These are phyloP conservation scores for Diprion similis DNA, from an alignment of 1,140 invertebrate species.

Conservation along the genomic window DNA sequence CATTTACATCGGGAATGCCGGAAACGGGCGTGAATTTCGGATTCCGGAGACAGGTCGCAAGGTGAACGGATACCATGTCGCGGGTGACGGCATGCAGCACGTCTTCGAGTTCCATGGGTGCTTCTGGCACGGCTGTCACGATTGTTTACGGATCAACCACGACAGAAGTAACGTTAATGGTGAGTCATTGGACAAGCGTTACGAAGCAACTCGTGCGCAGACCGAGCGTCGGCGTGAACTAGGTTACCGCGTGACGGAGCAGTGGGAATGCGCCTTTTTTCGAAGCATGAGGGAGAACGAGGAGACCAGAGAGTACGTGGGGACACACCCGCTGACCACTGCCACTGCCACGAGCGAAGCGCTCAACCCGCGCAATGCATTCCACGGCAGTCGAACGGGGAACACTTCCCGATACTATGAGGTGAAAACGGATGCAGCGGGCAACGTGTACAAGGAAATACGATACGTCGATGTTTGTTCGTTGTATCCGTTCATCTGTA, in stretches of 20 bases:
- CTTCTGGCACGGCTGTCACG: constrained; percentile 29
- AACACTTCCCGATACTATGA: no score
- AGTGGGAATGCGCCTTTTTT: constrained; percentile 37
- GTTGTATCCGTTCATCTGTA: no score
- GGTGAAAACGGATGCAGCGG: no score
- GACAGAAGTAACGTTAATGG: constrained; percentile 14
- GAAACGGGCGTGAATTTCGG: no score
- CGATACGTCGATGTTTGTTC: no score
- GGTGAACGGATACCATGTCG: background rate
- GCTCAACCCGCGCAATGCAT: no score
- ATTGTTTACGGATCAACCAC: constrained; percentile 8
- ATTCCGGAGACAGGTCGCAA: no score
- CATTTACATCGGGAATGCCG: no score
- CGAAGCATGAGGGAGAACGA: constrained; percentile 12
- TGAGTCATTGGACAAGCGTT: background rate
- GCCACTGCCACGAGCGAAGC: no score
- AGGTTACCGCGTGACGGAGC: constrained; percentile 48
- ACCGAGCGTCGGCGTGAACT: constrained; percentile 30
- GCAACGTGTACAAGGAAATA: no score
- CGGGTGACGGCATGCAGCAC: background rate
- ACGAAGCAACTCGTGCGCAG: constrained; percentile 9
- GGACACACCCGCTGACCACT: constrained; percentile 43
- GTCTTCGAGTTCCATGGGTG: constrained; percentile 33
- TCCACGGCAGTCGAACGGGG: no score
- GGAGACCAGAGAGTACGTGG: constrained; percentile 48